phyloP scores from a whole-genome alignment of 2,888 invertebrate species.

The Erebia epiphron region DNA sequence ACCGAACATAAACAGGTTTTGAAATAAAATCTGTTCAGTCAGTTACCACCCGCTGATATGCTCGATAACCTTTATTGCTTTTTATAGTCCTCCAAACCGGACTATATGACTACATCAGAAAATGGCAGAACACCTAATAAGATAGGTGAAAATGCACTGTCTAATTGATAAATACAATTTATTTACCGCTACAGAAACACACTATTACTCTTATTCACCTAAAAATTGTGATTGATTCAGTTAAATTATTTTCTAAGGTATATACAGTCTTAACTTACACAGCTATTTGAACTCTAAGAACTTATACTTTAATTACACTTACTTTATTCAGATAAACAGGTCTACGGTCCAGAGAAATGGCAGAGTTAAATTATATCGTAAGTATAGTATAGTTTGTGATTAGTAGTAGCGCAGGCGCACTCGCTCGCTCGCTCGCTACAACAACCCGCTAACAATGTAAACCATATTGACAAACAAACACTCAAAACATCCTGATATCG shows the following conservation, averaged over 20 bases:
- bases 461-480: constrained; percentile 32
- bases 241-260: neutral
- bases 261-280: constrained; percentile 1
- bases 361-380: constrained; percentile 15
- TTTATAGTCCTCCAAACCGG: constrained; percentile 6
- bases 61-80: neutral
- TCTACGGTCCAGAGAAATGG: constrained; percentile 10
- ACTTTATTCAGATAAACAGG: neutral
- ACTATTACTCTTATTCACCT: neutral
- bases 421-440: constrained; percentile 25
- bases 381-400: neutral
- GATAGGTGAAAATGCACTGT: neutral
- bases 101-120: no score
- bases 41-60: neutral
- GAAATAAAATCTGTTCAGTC: neutral
- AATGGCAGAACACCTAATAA: no score
- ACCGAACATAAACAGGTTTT: constrained; percentile 1
- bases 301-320: no score
- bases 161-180: constrained; percentile 2
- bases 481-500: constrained; percentile 33
- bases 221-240: neutral
- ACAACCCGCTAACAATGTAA: constrained; percentile 29
- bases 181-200: constrained; percentile 9
- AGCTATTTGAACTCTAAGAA: neutral
- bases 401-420: constrained; percentile 10